Percentiles rank a stretch among this genome's conserved stretches.
Evolutionary conservation across 1,140 invertebrate genomes (phyloP).

Genomic region (Bombus pascuorum): DNA sequence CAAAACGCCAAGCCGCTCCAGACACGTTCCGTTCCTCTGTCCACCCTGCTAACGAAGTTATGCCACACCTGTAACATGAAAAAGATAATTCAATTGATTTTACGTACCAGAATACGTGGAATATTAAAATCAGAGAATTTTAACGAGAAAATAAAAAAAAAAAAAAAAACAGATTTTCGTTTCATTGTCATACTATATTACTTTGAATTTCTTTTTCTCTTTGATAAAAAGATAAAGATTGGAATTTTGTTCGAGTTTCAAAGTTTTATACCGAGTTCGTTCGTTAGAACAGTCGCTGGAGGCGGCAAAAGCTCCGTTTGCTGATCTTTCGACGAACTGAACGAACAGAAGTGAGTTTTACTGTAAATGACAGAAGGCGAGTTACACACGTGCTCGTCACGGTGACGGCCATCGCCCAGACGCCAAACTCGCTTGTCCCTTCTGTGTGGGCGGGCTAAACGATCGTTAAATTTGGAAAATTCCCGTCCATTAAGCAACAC

Average conservation of each 20-base stretch:
- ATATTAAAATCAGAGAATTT: not conserved
- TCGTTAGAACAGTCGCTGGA: not conserved
- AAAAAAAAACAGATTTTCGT: not conserved
- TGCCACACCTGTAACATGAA: constrained; percentile 80
- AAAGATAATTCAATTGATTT: not conserved
- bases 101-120: too few species aligned
- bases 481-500: constrained; percentile 59
- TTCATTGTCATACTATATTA: too few species aligned
- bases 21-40: constrained; percentile 77
- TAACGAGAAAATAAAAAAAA: not conserved
- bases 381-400: constrained; percentile 81
- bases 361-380: constrained; percentile 78
- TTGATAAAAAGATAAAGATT: not conserved
- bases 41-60: constrained; percentile 80
- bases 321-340: constrained; percentile 68
- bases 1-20: constrained; percentile 75
- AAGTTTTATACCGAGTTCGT: not conserved
- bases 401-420: constrained; percentile 81
- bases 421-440: constrained; percentile 70
- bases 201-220: not conserved
- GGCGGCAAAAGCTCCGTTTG: not conserved
- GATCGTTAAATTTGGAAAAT: constrained; percentile 76
- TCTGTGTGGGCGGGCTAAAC: constrained; percentile 78
- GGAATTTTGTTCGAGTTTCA: not conserved
- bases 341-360: constrained; percentile 63